Percentiles rank a stretch among this genome's conserved stretches.
Conservation (phyloP, 1,140 invertebrate species). For the Euwallacea fornicatus region DNA sequence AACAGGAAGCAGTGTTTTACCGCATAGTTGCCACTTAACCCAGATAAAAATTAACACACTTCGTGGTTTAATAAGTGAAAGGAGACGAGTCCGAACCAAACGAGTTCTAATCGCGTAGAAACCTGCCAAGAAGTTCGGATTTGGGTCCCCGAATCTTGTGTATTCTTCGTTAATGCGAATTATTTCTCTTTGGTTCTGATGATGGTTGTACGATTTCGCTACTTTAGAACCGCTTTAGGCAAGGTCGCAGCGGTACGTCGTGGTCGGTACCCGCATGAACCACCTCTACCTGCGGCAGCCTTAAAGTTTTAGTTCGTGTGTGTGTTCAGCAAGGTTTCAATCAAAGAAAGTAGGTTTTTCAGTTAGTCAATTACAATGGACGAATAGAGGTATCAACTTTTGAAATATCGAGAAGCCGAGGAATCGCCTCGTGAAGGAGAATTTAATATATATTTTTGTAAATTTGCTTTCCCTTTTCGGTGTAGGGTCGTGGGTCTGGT, state of each 20-base stretch:
- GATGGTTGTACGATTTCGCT: conserved; percentile 13
- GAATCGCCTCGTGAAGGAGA: background rate
- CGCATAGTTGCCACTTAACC: conserved; percentile 27
- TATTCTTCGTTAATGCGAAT: background rate
- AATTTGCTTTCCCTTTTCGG: no score
- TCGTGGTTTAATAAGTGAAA: conserved; percentile 32
- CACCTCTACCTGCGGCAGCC: conserved; percentile 2
- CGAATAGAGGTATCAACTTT: background rate
- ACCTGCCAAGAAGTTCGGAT: conserved; percentile 19
- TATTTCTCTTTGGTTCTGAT: background rate
- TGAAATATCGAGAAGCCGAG: background rate
- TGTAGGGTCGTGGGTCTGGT: no score
- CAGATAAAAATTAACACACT: conserved; percentile 32
- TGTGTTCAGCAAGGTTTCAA: no score
- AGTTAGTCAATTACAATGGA: background rate
- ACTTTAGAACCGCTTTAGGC: conserved; percentile 20
- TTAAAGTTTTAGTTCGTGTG: background rate
- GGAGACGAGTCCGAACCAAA: conserved; percentile 21
- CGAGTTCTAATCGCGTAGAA: conserved; percentile 24
- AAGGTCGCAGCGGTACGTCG: conserved; percentile 9
- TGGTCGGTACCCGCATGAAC: background rate
- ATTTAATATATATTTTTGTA: no score
- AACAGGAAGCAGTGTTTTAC: conserved; percentile 25
- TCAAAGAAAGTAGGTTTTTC: no score
- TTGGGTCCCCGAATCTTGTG: background rate